Evolutionary conservation across 2,113 vertebrate genomes (phyloP).

Genomic region (Catharus bicknelli): DNA sequence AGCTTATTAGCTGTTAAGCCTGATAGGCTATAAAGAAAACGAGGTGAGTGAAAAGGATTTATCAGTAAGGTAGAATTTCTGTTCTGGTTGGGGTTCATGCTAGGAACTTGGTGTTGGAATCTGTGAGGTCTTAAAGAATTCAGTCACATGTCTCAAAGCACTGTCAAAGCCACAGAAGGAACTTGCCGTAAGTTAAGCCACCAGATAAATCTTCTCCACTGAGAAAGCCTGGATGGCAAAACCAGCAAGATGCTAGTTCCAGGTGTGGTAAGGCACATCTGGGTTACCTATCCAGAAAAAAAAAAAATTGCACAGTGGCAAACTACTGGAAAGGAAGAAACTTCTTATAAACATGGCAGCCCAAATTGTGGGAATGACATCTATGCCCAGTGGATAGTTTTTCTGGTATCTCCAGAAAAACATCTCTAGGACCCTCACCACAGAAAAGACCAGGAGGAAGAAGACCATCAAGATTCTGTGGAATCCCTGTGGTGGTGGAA

Average conservation of each 20-base stretch:
- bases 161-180: not conserved
- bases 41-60: not conserved
- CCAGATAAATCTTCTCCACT: not conserved
- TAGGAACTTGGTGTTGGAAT: not conserved
- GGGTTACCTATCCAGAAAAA: not conserved
- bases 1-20: not conserved
- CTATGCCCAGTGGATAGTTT: accelerated
- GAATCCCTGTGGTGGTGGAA: not conserved
- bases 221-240: accelerated
- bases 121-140: not conserved
- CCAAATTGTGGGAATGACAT: not conserved
- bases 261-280: not conserved
- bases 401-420: not conserved
- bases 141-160: accelerated
- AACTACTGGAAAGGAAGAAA: not conserved
- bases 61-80: not conserved
- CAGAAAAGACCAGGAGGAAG: not conserved
- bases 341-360: not conserved
- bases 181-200: not conserved
- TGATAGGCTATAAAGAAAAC: not conserved
- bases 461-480: not conserved
- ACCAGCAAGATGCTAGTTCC: not conserved
- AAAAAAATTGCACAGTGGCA: not conserved
- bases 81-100: not conserved
- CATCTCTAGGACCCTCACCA: accelerated